Percentiles rank a stretch among this genome's conserved stretches.
Evolutionary conservation across 2,797 vertebrate species (phyloP).

Genomic region (Coregonus sp.): DNA sequence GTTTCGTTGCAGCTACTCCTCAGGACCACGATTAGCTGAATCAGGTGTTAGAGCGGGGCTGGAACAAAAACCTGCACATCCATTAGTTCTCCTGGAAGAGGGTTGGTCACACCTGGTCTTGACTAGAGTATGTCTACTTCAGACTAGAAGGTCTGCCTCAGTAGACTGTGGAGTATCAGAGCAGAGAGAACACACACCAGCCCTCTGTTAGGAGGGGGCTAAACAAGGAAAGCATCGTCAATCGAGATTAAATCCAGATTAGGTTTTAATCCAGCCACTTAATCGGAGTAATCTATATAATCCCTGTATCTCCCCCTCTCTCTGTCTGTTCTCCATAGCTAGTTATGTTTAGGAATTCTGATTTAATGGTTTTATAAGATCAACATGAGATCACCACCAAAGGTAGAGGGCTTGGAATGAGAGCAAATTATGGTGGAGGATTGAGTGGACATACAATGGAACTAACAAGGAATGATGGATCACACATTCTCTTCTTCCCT

Average conservation of each 20-base stretch:
- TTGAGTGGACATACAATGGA: background rate
- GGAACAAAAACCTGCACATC: background rate
- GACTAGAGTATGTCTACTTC: background rate
- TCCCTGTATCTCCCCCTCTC: constrained; percentile 24
- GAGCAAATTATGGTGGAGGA: no score
- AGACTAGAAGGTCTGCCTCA: background rate
- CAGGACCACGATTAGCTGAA: background rate
- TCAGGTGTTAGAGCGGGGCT: background rate
- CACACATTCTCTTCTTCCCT: background rate
- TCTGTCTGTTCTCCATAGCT: background rate
- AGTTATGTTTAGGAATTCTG: background rate
- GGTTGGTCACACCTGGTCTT: background rate
- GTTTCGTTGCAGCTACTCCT: background rate
- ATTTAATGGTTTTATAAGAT: background rate
- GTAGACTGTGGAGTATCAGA: background rate
- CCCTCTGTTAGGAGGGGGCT: constrained; percentile 18
- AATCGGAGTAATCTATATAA: constrained; percentile 59
- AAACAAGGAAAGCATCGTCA: constrained; percentile 51
- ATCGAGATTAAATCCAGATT: constrained; percentile 63
- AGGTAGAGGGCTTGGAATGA: background rate
- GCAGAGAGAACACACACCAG: constrained; percentile 7
- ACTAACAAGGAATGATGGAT: background rate
- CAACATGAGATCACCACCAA: background rate
- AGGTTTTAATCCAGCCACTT: constrained; percentile 65
- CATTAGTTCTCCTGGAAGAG: background rate